Conservation (phyloP, 2,797 vertebrate genomes). For the Urocyon cinereoargenteus region DNA sequence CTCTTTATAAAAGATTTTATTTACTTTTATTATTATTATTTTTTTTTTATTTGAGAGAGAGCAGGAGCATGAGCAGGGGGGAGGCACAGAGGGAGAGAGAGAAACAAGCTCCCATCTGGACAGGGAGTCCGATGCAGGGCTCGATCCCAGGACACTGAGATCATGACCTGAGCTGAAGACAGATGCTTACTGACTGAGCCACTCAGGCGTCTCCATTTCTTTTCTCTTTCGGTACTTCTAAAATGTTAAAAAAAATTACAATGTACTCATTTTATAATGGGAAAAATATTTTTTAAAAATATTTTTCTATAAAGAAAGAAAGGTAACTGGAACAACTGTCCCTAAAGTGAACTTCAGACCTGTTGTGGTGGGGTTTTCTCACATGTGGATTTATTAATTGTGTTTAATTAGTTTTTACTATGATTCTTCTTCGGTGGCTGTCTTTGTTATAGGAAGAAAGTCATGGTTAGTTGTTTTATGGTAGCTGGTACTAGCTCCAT, state of each 20-base stretch:
- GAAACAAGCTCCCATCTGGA: no score
- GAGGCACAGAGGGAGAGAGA: no score
- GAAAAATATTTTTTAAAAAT: background rate
- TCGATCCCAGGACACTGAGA: no score
- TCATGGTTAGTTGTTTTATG: background rate
- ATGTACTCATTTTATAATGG: background rate
- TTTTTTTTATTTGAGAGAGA: no score
- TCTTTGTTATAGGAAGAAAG: background rate
- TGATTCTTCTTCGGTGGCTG: background rate
- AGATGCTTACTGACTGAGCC: no score
- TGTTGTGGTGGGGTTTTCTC: background rate
- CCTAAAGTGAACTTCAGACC: background rate
- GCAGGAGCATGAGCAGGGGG: no score
- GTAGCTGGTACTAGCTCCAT: background rate
- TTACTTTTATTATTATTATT: no score
- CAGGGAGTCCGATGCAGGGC: no score
- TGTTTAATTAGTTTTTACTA: background rate
- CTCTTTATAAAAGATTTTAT: background rate
- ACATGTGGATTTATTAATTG: background rate
- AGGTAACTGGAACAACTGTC: background rate
- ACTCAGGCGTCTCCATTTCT: background rate
- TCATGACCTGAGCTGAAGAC: no score
- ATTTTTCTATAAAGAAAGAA: background rate
- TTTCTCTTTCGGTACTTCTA: slow-evolving; percentile 18
- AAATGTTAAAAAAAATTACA: background rate